phyloP scores from a whole-genome alignment of 1,140 invertebrate species.

The Lepidotrigona ventralis region DNA sequence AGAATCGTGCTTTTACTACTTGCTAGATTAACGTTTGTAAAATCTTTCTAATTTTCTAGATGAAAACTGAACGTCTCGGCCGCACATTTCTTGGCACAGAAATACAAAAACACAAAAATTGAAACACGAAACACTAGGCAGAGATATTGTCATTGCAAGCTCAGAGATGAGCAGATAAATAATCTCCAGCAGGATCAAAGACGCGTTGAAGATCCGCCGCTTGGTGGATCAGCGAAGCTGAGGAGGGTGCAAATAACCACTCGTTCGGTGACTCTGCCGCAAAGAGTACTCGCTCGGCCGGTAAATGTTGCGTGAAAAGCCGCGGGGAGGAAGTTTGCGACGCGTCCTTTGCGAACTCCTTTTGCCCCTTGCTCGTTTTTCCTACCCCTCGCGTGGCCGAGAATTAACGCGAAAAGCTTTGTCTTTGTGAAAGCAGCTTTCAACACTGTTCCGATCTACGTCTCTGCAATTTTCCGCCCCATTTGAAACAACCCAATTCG shows the following conservation, averaged over 20 bases:
- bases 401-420: conserved; percentile 37
- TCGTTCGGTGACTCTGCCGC: background rate
- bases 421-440: background rate
- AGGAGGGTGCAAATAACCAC: conserved; percentile 20
- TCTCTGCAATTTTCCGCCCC: background rate
- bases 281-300: background rate
- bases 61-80: too few relatives aligned
- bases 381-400: background rate
- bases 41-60: too few relatives aligned
- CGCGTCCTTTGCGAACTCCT: conserved; percentile 6
- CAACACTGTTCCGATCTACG: background rate
- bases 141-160: background rate
- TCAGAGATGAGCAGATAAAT: background rate
- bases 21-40: too few relatives aligned
- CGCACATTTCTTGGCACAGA: too few relatives aligned
- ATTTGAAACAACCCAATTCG: background rate
- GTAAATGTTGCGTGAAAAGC: conserved; percentile 26
- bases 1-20: too few relatives aligned
- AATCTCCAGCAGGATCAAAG: background rate
- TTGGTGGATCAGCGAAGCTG: background rate
- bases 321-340: background rate
- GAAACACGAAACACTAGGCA: too few relatives aligned
- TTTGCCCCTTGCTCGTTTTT: conserved; percentile 6
- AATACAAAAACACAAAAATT: too few relatives aligned
- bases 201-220: background rate